These are phyloP conservation scores for Abramis brama DNA, from an alignment of 2,113 vertebrate species.

Conservation along the genomic window DNA sequence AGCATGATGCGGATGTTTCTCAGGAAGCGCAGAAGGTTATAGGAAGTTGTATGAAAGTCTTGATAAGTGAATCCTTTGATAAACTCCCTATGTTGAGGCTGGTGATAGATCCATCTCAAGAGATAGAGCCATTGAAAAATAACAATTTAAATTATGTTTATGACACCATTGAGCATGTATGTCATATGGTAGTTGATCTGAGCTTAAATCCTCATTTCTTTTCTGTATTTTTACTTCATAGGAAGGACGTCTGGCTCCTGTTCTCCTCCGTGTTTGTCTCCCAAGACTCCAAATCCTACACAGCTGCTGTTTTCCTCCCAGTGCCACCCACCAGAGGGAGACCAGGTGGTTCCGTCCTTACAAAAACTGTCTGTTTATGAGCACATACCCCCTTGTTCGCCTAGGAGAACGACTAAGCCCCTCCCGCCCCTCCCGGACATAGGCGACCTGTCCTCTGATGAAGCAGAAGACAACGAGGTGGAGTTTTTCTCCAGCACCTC, in stretches of 20 bases:
- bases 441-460: slow-evolving; percentile 75
- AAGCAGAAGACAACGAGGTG: slow-evolving; percentile 89
- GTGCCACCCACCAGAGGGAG: slow-evolving; percentile 70
- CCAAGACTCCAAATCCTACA: slow-evolving; percentile 68
- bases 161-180: neutral
- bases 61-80: slow-evolving; percentile 61
- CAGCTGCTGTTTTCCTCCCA: slow-evolving; percentile 64
- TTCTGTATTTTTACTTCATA: slow-evolving; percentile 58
- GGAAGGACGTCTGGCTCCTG: slow-evolving; percentile 64
- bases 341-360: slow-evolving; percentile 81
- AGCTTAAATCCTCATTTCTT: neutral
- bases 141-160: neutral
- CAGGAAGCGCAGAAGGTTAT: slow-evolving; percentile 71
- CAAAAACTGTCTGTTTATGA: slow-evolving; percentile 79
- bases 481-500: slow-evolving; percentile 89
- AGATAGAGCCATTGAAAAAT: slow-evolving; percentile 7
- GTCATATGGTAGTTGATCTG: neutral
- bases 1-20: slow-evolving; percentile 74
- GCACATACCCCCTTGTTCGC: slow-evolving; percentile 68
- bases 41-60: slow-evolving; percentile 70
- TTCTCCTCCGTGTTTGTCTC: slow-evolving; percentile 54
- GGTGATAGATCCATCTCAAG: slow-evolving; percentile 25
- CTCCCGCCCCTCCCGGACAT: slow-evolving; percentile 88
- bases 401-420: slow-evolving; percentile 82
- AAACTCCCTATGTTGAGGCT: slow-evolving; percentile 74